Evolutionary conservation across 2,888 invertebrate species (phyloP), one percentile per base, ranked within the genome.

Genomic region (Microctonus hyperodae): DNA sequence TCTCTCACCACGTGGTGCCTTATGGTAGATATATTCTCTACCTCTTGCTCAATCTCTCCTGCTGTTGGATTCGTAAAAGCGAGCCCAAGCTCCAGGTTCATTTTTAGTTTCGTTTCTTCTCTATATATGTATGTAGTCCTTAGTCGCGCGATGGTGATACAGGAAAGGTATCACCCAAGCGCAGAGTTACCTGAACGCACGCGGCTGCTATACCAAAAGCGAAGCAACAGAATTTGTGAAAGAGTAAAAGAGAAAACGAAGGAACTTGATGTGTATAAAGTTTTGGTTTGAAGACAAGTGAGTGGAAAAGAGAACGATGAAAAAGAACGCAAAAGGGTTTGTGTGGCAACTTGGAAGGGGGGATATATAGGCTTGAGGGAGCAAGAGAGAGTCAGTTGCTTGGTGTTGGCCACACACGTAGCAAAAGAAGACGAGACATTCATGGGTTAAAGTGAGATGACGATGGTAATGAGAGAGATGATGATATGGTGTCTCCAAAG

Each of bases 341-440:
- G n/a, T n/a, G n/a, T n/a, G n/a, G n/a, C n/a, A n/a, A n/a, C n/a
- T n/a, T n/a, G n/a, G n/a, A n/a, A n/a, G n/a, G n/a, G n/a, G n/a
- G n/a, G n/a, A n/a, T 13, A 28, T 37, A 20, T 23, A 44, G 31
- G 56, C 35, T 22, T 23, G 63, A 63, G 58, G 44, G 40, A 69
- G 66, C 62, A 50, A 61, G 65, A 65, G 37, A 64, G 59, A 65
- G 68, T 61, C n/a, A n/a, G n/a, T n/a, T n/a, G n/a, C n/a, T 55
- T 69, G 69, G 72, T 71, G 72, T 72, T 68, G 72, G 69, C 72
- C 72, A 72, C 72, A 72, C 72, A 71, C 72, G 72, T 72, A 69
- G 72, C 67, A 48, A 60, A 70, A 58, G 67, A 70, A 57, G 64
- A 65, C 57, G 69, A 64, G 62, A 66, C 65, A 56, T 53, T 66